Percentiles rank a stretch among this genome's conserved stretches.
Conservation (phyloP, 2,797 vertebrate genomes). For the Molothrus ater region DNA sequence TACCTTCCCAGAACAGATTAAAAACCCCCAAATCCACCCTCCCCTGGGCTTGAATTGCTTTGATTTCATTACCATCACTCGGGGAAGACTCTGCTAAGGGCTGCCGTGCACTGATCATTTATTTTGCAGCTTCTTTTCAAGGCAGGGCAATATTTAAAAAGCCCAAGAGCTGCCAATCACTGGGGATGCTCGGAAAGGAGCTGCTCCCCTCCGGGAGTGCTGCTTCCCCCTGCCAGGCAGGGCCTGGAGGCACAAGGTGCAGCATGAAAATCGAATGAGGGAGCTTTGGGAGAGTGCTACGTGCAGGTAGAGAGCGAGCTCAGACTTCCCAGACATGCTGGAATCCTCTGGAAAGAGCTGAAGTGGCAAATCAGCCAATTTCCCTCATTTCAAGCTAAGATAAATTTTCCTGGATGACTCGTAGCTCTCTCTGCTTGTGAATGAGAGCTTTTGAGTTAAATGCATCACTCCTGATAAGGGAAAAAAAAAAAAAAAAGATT, state of each 20-base stretch:
- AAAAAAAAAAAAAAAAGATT: conserved; percentile 2
- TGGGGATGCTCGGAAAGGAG: background rate
- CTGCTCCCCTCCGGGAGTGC: background rate
- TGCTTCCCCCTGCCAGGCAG: background rate
- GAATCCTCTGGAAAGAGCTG: conserved; percentile 15
- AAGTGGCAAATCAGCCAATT: background rate
- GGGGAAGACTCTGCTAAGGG: background rate
- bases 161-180: background rate
- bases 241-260: background rate
- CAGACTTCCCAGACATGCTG: background rate
- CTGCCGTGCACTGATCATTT: background rate
- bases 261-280: background rate
- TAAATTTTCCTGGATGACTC: background rate
- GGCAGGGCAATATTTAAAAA: background rate
- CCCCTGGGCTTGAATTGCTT: background rate
- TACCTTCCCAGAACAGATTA: background rate
- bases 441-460: conserved; percentile 26
- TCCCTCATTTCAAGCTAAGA: background rate
- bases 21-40: accelerated
- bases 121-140: background rate
- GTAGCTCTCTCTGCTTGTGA: background rate
- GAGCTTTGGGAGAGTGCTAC: accelerated
- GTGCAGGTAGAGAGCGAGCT: background rate
- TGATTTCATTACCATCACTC: background rate
- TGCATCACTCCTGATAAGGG: conserved; percentile 18